Base-by-base conservation (phyloP, 1,140 invertebrate species). In the Anoplophora glabripennis region DNA sequence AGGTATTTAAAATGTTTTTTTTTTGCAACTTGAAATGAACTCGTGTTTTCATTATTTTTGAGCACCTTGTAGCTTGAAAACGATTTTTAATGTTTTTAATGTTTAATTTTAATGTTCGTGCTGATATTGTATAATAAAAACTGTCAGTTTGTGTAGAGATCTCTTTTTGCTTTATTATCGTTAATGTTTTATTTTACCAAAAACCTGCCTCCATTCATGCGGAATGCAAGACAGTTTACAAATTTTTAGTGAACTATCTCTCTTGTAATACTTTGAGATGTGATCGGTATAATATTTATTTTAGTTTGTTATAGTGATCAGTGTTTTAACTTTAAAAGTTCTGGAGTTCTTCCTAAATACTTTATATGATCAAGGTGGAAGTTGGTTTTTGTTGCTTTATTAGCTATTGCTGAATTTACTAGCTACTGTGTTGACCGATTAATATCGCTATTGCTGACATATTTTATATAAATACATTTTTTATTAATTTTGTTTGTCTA, bases 111-210 rank as follows among this genome's bases (percentile, higher is more conserved):
- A 57, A 55, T 38, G 36, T 46, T 60, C 51, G 28, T 64, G 63
- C 56, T 53, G 42, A 64, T 64, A 64, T 58, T 64, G 63, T 64
- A 64, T 49, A 46, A 64, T 57, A 53, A 18, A 40, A 57, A 33
- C 49, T 41, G 48, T 61, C 59, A 61, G 33, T 35, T 61, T 61
- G 49, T 59, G 45, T 57, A 57, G 37, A 54, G 53, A 63, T 63
- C 61, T 63, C 53, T 63, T 59, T 42, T 48, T 49, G 45, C 52
- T 60, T 60, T 55, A 55, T 54, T 58, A 53, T 58, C 36, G 37
- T 42, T 49, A 51, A 51, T 51, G n/a, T 35, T 35, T 14, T 47
- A 14, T 14, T 47, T 47, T 14, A 17, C n/a, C 57, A 52, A 59
- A 59, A 59, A 59, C 57, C 49, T 51, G 49, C 41, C 52, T 59